Conservation (phyloP, 30 jellyfish, hydroid and myxozoan species). For the Chrysaora quinquecirrha region DNA sequence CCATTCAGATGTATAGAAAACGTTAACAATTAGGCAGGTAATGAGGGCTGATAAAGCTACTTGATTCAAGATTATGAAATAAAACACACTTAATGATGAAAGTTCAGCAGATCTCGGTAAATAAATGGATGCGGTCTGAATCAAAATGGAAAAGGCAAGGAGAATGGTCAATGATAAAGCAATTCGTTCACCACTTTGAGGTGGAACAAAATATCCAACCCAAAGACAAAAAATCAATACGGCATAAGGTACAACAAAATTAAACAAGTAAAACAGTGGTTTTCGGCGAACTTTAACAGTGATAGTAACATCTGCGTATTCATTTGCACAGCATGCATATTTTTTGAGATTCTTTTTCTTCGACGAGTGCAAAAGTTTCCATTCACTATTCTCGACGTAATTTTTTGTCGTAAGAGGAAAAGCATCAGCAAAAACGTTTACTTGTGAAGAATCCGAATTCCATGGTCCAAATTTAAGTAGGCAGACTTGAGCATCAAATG, state of each 20-base stretch:
- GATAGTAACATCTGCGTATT: conserved; percentile 42
- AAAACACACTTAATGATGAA: conserved; percentile 52
- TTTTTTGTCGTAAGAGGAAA: conserved; percentile 26
- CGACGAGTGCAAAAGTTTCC: conserved; percentile 37
- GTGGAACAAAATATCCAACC: conserved; percentile 67
- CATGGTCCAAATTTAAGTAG: conserved; percentile 64
- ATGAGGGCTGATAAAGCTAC: conserved; percentile 57
- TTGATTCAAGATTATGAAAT: conserved; percentile 48
- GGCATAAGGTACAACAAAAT: conserved; percentile 59
- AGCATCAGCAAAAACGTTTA: conserved; percentile 39
- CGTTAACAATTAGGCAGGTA: conserved; percentile 51
- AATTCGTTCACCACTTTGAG: conserved; percentile 70
- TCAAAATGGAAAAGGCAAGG: conserved; percentile 53
- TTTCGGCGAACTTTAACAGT: conserved; percentile 62
- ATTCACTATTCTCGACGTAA: conserved; percentile 59
- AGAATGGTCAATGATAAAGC: conserved; percentile 41
- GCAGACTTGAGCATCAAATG: conserved; percentile 60
- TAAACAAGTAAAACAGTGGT: conserved; percentile 64
- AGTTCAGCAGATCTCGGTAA: conserved; percentile 57
- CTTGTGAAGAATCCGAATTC: conserved; percentile 41
- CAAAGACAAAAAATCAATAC: conserved; percentile 33
- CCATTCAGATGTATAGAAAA: conserved; percentile 35
- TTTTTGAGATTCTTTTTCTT: conserved; percentile 21
- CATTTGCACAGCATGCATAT: conserved; percentile 57
- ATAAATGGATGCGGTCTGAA: conserved; percentile 32